A percentile compares a stretch with the other conserved stretches of the same genome.
Conservation (phyloP, 1,140 invertebrate genomes). For the Danaus melanippus region DNA sequence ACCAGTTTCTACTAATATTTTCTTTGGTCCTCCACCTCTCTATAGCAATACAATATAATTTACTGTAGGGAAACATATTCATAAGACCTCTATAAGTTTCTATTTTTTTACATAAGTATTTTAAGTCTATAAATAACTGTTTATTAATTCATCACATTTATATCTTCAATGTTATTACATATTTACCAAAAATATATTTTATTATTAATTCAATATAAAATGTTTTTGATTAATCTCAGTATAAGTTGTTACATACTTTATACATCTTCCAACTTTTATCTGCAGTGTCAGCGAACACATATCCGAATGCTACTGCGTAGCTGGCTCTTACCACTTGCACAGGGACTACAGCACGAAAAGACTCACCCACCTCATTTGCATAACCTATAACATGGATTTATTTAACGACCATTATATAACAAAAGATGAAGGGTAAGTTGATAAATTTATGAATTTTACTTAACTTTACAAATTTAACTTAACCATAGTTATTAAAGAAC, state of each 20-base stretch:
- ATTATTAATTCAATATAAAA: too few relatives aligned
- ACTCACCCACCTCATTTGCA: slow-evolving; percentile 95
- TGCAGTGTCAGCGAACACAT: slow-evolving; percentile 90
- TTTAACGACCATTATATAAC: slow-evolving; percentile 58
- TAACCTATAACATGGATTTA: slow-evolving; percentile 81
- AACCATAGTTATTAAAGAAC: too few relatives aligned
- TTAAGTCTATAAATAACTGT: too few relatives aligned
- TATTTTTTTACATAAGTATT: too few relatives aligned
- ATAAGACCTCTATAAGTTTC: too few relatives aligned
- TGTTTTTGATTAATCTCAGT: slow-evolving; percentile 1
- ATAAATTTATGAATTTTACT: slow-evolving; percentile 3
- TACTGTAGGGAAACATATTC: too few relatives aligned
- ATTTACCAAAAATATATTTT: too few relatives aligned
- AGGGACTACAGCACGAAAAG: slow-evolving; percentile 87
- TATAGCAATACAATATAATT: slow-evolving; percentile 19
- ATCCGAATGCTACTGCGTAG: slow-evolving; percentile 87
- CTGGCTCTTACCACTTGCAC: slow-evolving; percentile 81
- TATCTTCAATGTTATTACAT: too few relatives aligned
- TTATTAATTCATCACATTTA: too few relatives aligned
- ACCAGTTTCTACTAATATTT: slow-evolving; percentile 76
- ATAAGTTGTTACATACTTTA: slow-evolving; percentile 54
- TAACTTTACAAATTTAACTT: too few relatives aligned
- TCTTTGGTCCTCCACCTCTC: slow-evolving; percentile 47
- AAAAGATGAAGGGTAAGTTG: slow-evolving; percentile 54
- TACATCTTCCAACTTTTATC: slow-evolving; percentile 84